Conservation (phyloP, 1,140 invertebrate species). For the Aphidius ervi region DNA sequence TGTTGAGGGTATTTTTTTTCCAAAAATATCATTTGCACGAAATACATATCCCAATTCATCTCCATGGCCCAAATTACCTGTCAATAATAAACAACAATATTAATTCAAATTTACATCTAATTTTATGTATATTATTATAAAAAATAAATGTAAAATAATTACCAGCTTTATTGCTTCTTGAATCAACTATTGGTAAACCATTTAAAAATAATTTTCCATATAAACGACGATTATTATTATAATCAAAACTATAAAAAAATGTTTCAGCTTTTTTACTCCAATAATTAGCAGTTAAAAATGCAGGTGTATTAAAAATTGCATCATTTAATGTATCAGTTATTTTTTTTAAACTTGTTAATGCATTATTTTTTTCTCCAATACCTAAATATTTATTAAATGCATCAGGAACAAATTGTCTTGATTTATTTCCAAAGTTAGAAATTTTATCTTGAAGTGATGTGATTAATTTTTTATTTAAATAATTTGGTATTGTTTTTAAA, state of each 20-base stretch:
- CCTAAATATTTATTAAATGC: slow-evolving; percentile 39
- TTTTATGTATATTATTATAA: neutral
- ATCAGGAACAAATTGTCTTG: slow-evolving; percentile 32
- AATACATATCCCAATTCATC: slow-evolving; percentile 69
- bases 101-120: slow-evolving; percentile 1
- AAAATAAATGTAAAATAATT: slow-evolving; percentile 21
- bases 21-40: slow-evolving; percentile 58
- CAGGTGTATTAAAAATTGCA: slow-evolving; percentile 69
- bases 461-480: slow-evolving; percentile 55
- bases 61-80: slow-evolving; percentile 57
- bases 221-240: slow-evolving; percentile 56
- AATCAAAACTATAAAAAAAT: slow-evolving; percentile 71
- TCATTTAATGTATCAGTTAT: slow-evolving; percentile 56
- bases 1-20: slow-evolving; percentile 49
- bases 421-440: slow-evolving; percentile 31
- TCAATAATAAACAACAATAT: slow-evolving; percentile 14
- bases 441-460: slow-evolving; percentile 41
- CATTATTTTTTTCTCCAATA: slow-evolving; percentile 1
- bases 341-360: slow-evolving; percentile 21
- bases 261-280: slow-evolving; percentile 61
- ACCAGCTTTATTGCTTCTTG: slow-evolving; percentile 17
- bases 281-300: slow-evolving; percentile 62
- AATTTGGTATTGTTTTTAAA: slow-evolving; percentile 53
- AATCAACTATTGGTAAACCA: slow-evolving; percentile 56
- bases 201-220: slow-evolving; percentile 60